These are phyloP conservation scores for Protophormia terraenovae DNA, from an alignment of 2,888 invertebrate genomes.

Conservation along the genomic window DNA sequence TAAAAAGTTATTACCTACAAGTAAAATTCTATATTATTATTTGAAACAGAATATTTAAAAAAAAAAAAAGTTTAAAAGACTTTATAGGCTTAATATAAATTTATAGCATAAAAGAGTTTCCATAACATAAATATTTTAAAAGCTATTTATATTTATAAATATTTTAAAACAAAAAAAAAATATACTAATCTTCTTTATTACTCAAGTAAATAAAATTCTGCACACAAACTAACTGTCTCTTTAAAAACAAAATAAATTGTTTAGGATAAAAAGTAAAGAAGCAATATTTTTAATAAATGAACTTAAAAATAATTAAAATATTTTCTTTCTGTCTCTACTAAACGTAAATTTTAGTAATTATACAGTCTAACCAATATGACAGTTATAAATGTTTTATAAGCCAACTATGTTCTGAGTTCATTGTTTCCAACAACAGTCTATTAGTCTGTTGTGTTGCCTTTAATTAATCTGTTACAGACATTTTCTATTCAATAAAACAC, in stretches of 20 bases:
- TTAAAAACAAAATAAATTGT: background rate
- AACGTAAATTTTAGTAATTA: background rate
- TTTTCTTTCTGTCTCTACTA: no score
- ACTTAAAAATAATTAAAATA: no score
- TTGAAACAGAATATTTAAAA: background rate
- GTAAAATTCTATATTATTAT: background rate
- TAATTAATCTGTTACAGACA: slow-evolving; percentile 35
- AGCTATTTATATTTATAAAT: background rate
- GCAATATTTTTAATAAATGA: no score
- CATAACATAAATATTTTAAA: background rate
- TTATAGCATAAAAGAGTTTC: background rate
- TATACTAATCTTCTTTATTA: no score
- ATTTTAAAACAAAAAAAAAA: background rate
- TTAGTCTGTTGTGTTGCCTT: no score
- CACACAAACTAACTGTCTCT: no score
- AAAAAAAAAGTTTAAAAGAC: background rate
- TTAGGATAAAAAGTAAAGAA: background rate
- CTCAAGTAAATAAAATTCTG: no score
- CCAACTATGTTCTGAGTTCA: background rate
- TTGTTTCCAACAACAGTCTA: no score
- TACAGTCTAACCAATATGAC: slow-evolving; percentile 4
- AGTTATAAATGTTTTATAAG: background rate
- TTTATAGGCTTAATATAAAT: background rate
- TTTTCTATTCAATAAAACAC: slow-evolving; percentile 8
- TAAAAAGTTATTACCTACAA: background rate